phyloP scores from a whole-genome alignment of 2,113 vertebrate species.

The Actenoides hombroni region DNA sequence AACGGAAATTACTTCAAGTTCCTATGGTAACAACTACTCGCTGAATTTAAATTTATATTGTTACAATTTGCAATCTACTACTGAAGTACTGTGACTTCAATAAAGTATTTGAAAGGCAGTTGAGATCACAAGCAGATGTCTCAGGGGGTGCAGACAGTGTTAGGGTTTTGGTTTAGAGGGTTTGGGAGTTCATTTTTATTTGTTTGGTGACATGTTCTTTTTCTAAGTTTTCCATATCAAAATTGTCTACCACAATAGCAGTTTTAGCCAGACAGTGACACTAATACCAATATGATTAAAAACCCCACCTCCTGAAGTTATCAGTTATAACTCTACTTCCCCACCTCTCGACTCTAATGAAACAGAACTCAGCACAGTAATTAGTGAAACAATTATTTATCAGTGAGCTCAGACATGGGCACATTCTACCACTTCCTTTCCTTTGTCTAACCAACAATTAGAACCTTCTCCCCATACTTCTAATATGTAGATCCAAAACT shows the following conservation, averaged over 20 bases:
- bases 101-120: background rate
- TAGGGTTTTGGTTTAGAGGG: accelerated
- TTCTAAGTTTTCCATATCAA: background rate
- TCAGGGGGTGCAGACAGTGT: accelerated
- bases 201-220: too few relatives aligned
- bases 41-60: background rate
- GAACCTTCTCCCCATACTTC: slow-evolving; percentile 15
- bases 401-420: background rate
- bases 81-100: background rate
- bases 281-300: background rate
- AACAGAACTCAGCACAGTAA: slow-evolving; percentile 54
- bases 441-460: slow-evolving; percentile 36
- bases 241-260: background rate
- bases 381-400: slow-evolving; percentile 20
- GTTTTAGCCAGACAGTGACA: background rate
- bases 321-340: background rate
- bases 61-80: background rate
- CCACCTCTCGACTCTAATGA: background rate
- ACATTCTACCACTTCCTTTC: background rate
- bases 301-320: background rate
- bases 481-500: slow-evolving; percentile 16
- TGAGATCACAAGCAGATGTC: background rate
- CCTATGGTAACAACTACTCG: background rate
- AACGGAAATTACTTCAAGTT: background rate
- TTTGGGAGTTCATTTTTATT: too few relatives aligned